A percentile compares a stretch with the other conserved stretches of the same genome.
These are phyloP conservation scores for Parotocinclus haroldoi DNA, from an alignment of 2,797 vertebrate genomes.

Conservation along the genomic window DNA sequence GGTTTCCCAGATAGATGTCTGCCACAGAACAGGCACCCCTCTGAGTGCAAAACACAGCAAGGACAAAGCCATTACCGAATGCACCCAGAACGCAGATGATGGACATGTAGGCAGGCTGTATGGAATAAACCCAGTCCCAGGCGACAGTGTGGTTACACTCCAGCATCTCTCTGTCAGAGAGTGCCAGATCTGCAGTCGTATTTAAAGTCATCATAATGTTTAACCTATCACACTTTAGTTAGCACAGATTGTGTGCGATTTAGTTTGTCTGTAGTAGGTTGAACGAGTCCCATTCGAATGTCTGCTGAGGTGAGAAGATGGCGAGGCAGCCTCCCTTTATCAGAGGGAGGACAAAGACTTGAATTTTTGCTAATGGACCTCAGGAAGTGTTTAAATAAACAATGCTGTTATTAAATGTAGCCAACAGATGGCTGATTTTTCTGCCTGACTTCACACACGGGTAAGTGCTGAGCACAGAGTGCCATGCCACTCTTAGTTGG, in stretches of 20 bases:
- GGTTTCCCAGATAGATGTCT: slow-evolving; percentile 85
- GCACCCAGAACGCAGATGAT: slow-evolving; percentile 74
- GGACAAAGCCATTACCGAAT: slow-evolving; percentile 80
- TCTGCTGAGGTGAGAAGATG: neutral
- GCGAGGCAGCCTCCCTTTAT: slow-evolving; percentile 39
- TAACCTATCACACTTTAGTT: neutral
- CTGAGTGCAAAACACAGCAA: slow-evolving; percentile 77
- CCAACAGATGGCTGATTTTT: slow-evolving; percentile 51
- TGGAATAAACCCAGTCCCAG: slow-evolving; percentile 68
- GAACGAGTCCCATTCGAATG: slow-evolving; percentile 1
- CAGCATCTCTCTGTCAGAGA: slow-evolving; percentile 11
- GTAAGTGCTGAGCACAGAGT: slow-evolving; percentile 9
- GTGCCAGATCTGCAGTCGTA: slow-evolving; percentile 38
- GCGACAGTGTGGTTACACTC: slow-evolving; percentile 60
- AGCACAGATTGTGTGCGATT: neutral
- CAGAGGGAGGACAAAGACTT: slow-evolving; percentile 29
- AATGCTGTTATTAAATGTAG: slow-evolving; percentile 30
- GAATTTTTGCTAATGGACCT: slow-evolving; percentile 37
- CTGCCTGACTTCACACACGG: slow-evolving; percentile 24
- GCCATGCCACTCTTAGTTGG: neutral
- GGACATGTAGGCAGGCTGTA: slow-evolving; percentile 81
- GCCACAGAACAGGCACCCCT: slow-evolving; percentile 76
- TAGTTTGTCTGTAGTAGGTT: neutral
- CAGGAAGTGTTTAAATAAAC: slow-evolving; percentile 35
- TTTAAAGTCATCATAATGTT: slow-evolving; percentile 32